Percentiles rank a stretch among this genome's conserved stretches.
phyloP scores from a whole-genome alignment of 2,113 vertebrate genomes.

The Forbesichthys papilliferus region DNA sequence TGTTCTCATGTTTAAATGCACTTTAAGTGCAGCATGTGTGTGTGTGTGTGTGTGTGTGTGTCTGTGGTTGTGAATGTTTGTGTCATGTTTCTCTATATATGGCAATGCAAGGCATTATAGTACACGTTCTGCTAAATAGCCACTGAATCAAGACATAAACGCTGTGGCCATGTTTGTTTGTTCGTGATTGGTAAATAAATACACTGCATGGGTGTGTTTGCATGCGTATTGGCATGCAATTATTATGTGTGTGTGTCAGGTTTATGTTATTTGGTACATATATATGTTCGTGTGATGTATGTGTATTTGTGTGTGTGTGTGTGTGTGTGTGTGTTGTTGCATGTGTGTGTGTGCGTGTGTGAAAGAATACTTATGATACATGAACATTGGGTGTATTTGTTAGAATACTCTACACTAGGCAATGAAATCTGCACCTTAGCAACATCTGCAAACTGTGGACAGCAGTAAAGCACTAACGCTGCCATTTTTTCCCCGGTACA shows the following conservation, averaged over 20 bases:
- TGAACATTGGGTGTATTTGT: constrained; percentile 30
- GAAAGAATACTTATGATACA: constrained; percentile 39
- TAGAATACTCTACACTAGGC: constrained; percentile 19
- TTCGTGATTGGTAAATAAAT: constrained; percentile 43
- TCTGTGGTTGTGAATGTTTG: constrained; percentile 30
- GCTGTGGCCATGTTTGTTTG: constrained; percentile 40
- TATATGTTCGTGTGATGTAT: not conserved
- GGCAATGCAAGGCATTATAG: constrained; percentile 46
- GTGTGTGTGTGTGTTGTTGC: constrained; percentile 1
- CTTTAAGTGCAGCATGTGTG: constrained; percentile 1
- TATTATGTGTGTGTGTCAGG: constrained; percentile 5
- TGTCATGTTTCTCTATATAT: constrained; percentile 43
- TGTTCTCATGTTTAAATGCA: constrained; percentile 31
- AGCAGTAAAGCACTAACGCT: constrained; percentile 23
- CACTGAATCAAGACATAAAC: constrained; percentile 48
- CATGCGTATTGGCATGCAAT: not conserved
- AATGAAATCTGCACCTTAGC: constrained; percentile 32
- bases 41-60: constrained; percentile 31
- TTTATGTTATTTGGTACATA: not conserved
- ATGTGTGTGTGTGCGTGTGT: constrained; percentile 26
- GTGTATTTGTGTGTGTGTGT: constrained; percentile 1
- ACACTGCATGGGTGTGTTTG: constrained; percentile 11
- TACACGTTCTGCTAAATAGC: constrained; percentile 47
- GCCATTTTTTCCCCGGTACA: constrained; percentile 48
- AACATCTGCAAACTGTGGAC: constrained; percentile 13